Evolutionary conservation across 2,888 invertebrate species (phyloP), one percentile per base, ranked within the genome.

Genomic region (Leptura quadrifasciata): DNA sequence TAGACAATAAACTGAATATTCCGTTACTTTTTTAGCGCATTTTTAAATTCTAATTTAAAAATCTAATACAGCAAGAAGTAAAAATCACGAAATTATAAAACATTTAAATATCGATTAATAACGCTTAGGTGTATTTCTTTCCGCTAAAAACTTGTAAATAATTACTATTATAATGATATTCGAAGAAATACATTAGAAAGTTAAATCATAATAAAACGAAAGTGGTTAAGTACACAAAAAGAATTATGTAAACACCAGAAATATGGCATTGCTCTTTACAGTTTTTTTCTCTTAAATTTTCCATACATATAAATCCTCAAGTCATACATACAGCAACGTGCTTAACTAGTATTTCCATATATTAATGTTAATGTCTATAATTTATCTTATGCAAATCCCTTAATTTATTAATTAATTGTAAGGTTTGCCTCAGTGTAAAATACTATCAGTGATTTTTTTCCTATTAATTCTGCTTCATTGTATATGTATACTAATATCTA

Each of bases 281-380:
- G n/a, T n/a, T 5, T 47, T 47, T 47, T 47, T 47, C n/a, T 47
- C n/a, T 47, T 47, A 47, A 47, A 47, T 47, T n/a, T 47, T 47
- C n/a, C 47, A 47, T 47, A 47, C n/a, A n/a, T 47, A 47, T 47
- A 39, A 64, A 15, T 35, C 35, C 4, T 18, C 54, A 60, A 73
- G 73, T 73, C 73, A 73, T 73, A 73, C 35, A 39, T 18, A 60
- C 35, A 47, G 18, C 58, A 73, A 73, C 73, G 73, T 73, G 73
- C 67, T n/a, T 60, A 55, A 9, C 57, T 52, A 67, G 18, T 15
- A 65, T 65, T 24, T 54, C 52, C 47, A 65, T 65, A 47, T 31
- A 47, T 65, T 64, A 75, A 64, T 64, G 64, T 58, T 68, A 61
- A 61, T 68, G n/a, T 52, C 1, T 20, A n/a, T 39, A 31, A 71